A percentile compares a stretch with the other conserved stretches of the same genome.
phyloP scores from a whole-genome alignment of 2,888 invertebrate genomes.

The Odontocolon sp. region DNA sequence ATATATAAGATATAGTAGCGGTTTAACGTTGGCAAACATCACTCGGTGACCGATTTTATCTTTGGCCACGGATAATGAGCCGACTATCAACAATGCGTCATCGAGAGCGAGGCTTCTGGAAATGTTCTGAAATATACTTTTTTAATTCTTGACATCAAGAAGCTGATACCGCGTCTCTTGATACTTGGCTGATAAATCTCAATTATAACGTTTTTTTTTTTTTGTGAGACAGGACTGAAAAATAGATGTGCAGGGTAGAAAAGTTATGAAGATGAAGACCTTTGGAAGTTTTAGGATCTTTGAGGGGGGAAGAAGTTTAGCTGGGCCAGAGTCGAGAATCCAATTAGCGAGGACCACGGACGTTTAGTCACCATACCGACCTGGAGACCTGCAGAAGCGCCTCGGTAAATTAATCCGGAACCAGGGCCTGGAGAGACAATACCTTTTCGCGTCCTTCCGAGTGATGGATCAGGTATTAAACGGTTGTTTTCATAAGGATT shows the following conservation, averaged over 20 bases:
- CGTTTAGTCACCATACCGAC: conserved; percentile 57
- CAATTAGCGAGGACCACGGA: conserved; percentile 69
- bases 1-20: background rate
- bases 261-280: background rate
- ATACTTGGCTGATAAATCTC: no score
- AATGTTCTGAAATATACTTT: background rate
- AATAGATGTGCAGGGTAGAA: background rate
- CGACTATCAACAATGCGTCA: conserved; percentile 49
- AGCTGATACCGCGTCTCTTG: background rate
- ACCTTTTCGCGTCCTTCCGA: conserved; percentile 47
- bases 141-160: no score
- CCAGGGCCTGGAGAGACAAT: conserved; percentile 63
- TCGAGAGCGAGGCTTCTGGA: conserved; percentile 1
- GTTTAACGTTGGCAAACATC: conserved; percentile 7
- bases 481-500: conserved; percentile 79
- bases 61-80: conserved; percentile 56
- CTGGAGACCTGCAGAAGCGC: conserved; percentile 63
- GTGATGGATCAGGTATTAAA: conserved; percentile 78
- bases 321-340: conserved; percentile 63
- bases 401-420: conserved; percentile 57
- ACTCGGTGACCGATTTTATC: conserved; percentile 51
- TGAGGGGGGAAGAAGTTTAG: background rate
- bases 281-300: background rate
- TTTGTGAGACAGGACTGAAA: background rate
- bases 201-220: no score